Percentiles rank a stretch among this genome's conserved stretches.
Evolutionary conservation across 2,888 invertebrate species (phyloP).

Genomic region (Biston stratarius): DNA sequence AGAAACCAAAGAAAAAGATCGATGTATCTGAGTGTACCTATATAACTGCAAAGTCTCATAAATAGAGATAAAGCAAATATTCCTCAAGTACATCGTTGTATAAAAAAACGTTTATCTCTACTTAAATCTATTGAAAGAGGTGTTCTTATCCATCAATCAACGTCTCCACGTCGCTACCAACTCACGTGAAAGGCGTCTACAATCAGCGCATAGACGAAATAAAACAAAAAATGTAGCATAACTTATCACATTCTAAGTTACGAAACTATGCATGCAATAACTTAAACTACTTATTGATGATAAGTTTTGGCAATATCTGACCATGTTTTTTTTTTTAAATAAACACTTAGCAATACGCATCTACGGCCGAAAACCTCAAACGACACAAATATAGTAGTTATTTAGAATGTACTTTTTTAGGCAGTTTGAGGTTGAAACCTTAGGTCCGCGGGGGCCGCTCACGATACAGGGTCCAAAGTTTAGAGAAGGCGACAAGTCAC

Average conservation of each 20-base stretch:
- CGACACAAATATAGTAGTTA: too few species aligned
- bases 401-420: too few species aligned
- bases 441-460: too few species aligned
- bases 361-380: too few species aligned
- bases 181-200: constrained; percentile 50
- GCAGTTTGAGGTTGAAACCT: too few species aligned
- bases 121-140: constrained; percentile 15
- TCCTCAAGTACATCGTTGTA: neutral
- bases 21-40: too few species aligned
- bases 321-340: constrained; percentile 6
- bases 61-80: too few species aligned
- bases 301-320: constrained; percentile 37
- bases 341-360: too few species aligned
- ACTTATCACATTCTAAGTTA: constrained; percentile 46
- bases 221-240: constrained; percentile 43
- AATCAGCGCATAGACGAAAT: constrained; percentile 44
- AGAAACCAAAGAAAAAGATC: too few species aligned
- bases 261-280: constrained; percentile 34
- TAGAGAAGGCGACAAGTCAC: too few species aligned
- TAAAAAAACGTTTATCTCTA: neutral
- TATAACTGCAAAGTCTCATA: too few species aligned
- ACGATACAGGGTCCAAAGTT: too few species aligned
- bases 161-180: constrained; percentile 32
- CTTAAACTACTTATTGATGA: constrained; percentile 34
- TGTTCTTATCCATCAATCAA: constrained; percentile 33